A percentile compares a stretch with the other conserved stretches of the same genome.
phyloP scores from a whole-genome alignment of 1,140 invertebrate genomes.

The Sycobia sp. region DNA sequence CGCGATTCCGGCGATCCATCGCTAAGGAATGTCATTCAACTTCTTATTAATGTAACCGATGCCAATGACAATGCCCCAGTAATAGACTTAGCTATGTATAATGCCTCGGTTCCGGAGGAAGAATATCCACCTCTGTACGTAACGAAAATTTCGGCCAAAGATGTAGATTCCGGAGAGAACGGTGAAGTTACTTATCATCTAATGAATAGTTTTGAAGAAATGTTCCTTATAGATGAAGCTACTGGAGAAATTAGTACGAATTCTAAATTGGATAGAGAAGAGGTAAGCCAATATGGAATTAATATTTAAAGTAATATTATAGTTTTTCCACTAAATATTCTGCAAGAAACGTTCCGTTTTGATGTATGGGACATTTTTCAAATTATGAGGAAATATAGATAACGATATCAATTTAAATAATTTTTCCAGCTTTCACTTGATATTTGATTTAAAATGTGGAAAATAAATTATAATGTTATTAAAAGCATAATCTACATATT shows the following conservation, averaged over 20 bases:
- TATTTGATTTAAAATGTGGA: background rate
- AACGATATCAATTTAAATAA: too few species aligned
- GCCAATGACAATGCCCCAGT: slow-evolving; percentile 89
- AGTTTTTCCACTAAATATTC: too few species aligned
- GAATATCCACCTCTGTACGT: slow-evolving; percentile 80
- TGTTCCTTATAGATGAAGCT: slow-evolving; percentile 80
- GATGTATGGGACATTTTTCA: too few species aligned
- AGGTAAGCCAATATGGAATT: too few species aligned
- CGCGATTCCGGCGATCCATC: slow-evolving; percentile 81
- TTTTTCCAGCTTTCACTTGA: background rate
- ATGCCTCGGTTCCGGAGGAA: slow-evolving; percentile 84
- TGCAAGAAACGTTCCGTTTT: too few species aligned
- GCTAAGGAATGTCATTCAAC: slow-evolving; percentile 74
- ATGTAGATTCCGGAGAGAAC: slow-evolving; percentile 87
- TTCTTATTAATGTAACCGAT: slow-evolving; percentile 87
- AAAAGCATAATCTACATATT: too few species aligned
- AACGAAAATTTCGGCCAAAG: slow-evolving; percentile 78
- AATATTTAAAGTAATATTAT: background rate
- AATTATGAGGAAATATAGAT: too few species aligned
- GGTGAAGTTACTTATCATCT: slow-evolving; percentile 82
- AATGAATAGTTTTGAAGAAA: slow-evolving; percentile 73
- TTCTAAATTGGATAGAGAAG: slow-evolving; percentile 84
- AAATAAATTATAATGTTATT: background rate
- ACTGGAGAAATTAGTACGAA: slow-evolving; percentile 87
- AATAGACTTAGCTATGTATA: slow-evolving; percentile 81